Evolutionary conservation across 2,888 invertebrate species (phyloP).

Genomic region (Seira ritae): DNA sequence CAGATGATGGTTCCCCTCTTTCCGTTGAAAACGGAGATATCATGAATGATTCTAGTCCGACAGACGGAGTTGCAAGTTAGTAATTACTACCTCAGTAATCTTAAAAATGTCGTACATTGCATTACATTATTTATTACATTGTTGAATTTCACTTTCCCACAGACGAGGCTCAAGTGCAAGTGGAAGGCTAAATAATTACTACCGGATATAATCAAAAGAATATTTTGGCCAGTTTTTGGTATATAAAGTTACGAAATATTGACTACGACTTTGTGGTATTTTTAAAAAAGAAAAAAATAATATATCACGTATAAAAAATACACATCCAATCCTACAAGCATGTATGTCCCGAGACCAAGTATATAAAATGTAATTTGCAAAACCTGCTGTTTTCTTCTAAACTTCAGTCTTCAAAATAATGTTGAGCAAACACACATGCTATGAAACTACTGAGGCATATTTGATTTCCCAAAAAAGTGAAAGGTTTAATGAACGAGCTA

Average conservation of each 20-base stretch:
- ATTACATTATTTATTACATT: background rate
- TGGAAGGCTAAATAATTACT: slow-evolving; percentile 65
- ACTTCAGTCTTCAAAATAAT: slow-evolving; percentile 41
- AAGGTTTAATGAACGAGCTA: background rate
- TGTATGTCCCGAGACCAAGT: slow-evolving; percentile 46
- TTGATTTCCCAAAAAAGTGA: slow-evolving; percentile 46
- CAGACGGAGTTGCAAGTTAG: slow-evolving; percentile 52
- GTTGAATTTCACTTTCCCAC: background rate
- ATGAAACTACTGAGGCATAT: background rate
- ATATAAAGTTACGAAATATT: slow-evolving; percentile 40
- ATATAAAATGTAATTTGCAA: slow-evolving; percentile 33
- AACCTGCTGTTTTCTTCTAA: slow-evolving; percentile 57
- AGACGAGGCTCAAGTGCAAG: slow-evolving; percentile 67
- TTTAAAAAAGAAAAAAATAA: slow-evolving; percentile 43
- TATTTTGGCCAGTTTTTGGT: slow-evolving; percentile 69
- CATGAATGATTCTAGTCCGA: slow-evolving; percentile 59
- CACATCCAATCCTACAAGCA: slow-evolving; percentile 63
- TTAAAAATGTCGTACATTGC: background rate
- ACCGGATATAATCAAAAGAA: slow-evolving; percentile 54
- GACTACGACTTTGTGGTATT: slow-evolving; percentile 61
- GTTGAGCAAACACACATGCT: slow-evolving; percentile 48
- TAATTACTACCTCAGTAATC: background rate
- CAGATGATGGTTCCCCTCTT: slow-evolving; percentile 29
- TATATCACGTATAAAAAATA: slow-evolving; percentile 51
- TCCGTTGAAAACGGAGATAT: slow-evolving; percentile 38